Evolutionary conservation across 2,888 invertebrate species (phyloP), one percentile per base, ranked within the genome.

Genomic region (Oscheius onirici): DNA sequence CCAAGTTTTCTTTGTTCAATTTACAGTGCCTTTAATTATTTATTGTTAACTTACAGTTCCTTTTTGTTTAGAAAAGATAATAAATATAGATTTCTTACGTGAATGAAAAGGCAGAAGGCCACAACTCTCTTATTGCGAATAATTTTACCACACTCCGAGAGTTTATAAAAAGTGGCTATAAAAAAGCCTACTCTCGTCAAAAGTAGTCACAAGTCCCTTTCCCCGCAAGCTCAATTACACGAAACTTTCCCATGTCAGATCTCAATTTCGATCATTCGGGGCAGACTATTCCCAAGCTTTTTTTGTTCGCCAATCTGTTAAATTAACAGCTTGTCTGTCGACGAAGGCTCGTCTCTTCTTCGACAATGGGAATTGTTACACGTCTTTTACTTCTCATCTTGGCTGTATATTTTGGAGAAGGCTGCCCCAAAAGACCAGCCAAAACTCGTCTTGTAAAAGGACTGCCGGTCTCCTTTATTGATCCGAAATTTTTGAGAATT

Each of bases 21-120:
- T 26, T n/a, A 55, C 55, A 55, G 55, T 55, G 55, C 55, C 55
- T 55, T 55, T 55, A 55, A 24, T 55, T 55, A 28, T 28, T 55
- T n/a, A 15, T 5, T 6, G 20, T 20, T 52, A 26, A 26, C 15
- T 26, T 55, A 26, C 8, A 34, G 34, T 55, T n/a, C n/a, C n/a
- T n/a, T 41, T 10, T 58, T 58, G 40, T 34, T 5, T 41, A 40
- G 58, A 58, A 2, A 41, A 13, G n/a, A 46, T 46, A 46, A 34
- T 34, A 8, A 34, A 34, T 34, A 34, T 34, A 34, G 34, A 34
- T 3, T 34, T 34, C 8, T 34, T 34, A 8, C 8, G 5, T 34
- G 34, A n/a, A n/a, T n/a, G n/a, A n/a, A n/a, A n/a, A n/a, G n/a
- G n/a, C n/a, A n/a, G n/a, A n/a, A n/a, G n/a, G n/a, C n/a, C n/a